Evolutionary conservation across 2,797 vertebrate genomes (phyloP).

Genomic region (Buphagus erythrorhynchus): DNA sequence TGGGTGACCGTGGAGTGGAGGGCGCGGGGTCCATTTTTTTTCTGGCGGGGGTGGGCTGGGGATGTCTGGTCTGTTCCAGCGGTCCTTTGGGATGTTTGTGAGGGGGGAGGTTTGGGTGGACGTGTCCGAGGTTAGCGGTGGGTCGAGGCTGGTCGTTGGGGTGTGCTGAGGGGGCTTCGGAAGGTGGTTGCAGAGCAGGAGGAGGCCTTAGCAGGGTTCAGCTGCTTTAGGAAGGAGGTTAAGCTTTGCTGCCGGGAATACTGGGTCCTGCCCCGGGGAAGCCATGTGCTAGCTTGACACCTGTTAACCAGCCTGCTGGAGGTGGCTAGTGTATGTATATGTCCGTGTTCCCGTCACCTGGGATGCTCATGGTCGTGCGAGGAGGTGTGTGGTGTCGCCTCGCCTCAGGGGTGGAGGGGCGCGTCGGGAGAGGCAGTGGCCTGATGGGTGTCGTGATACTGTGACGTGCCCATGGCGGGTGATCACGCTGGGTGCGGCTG

Average conservation of each 20-base stretch:
- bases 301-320: not conserved
- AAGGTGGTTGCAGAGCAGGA: not conserved
- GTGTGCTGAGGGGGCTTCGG: not conserved
- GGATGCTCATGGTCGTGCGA: not conserved
- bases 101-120: not conserved
- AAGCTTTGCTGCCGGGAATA: accelerated
- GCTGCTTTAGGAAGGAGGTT: accelerated
- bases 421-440: not conserved
- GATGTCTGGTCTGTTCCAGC: accelerated
- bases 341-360: not conserved
- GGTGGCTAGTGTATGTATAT: accelerated
- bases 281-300: not conserved
- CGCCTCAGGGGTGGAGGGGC: accelerated
- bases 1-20: accelerated
- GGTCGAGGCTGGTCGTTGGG: too few relatives aligned
- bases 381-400: not conserved
- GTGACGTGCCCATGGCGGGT: not conserved
- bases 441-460: not conserved
- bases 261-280: not conserved
- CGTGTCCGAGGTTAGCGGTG: too few relatives aligned
- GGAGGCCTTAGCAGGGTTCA: not conserved
- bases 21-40: accelerated
- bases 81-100: accelerated
- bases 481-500: not conserved
- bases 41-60: accelerated